These are phyloP conservation scores for Gallinago nigripennis DNA, from an alignment of 2,797 vertebrate species.

Conservation along the genomic window DNA sequence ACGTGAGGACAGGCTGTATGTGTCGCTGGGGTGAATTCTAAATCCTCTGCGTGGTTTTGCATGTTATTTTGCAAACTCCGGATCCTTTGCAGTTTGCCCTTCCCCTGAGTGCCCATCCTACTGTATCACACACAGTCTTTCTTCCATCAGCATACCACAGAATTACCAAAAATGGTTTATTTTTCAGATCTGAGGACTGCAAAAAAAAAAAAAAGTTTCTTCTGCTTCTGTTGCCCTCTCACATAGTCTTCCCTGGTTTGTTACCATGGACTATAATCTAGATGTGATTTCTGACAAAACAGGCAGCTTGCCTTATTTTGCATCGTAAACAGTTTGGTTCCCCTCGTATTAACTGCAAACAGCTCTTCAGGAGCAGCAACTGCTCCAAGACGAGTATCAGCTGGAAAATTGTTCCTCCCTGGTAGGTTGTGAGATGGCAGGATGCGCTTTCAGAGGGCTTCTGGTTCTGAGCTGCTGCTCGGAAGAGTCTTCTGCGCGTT, in stretches of 20 bases:
- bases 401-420: not conserved
- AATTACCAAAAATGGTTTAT: not conserved
- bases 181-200: not conserved
- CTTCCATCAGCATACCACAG: not conserved
- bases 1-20: not conserved
- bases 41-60: not conserved
- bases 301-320: not conserved
- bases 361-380: not conserved
- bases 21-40: not conserved
- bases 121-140: fast-evolving
- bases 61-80: not conserved
- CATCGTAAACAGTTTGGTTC: not conserved
- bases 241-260: not conserved
- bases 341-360: not conserved
- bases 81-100: not conserved
- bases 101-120: not conserved
- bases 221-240: not conserved
- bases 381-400: not conserved
- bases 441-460: not conserved
- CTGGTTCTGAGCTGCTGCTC: not conserved
- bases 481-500: not conserved
- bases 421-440: not conserved
- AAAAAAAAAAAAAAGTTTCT: not conserved
- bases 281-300: not conserved
- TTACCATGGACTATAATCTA: not conserved